Conservation (phyloP, 1,140 invertebrate genomes). For the Aphaenogaster floridana region DNA sequence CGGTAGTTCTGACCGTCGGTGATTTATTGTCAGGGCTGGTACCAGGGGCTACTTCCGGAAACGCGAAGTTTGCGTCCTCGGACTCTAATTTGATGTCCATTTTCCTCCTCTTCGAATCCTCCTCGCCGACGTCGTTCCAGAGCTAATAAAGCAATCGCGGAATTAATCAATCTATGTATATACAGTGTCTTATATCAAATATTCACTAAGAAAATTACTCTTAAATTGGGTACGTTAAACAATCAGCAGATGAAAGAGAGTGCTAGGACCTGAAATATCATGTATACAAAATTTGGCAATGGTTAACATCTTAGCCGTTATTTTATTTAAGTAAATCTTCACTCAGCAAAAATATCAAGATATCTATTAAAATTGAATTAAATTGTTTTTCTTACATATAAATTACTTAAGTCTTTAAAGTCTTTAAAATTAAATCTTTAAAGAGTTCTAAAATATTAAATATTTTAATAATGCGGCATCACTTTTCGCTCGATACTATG, state of each 20-base stretch:
- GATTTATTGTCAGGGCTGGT: slow-evolving; percentile 74
- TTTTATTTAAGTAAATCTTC: not conserved
- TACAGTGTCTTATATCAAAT: slow-evolving; percentile 15
- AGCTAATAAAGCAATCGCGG: slow-evolving; percentile 72
- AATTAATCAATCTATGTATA: slow-evolving; percentile 53
- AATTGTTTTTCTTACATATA: not conserved
- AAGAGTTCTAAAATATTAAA: slow-evolving; percentile 4
- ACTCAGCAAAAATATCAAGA: not conserved
- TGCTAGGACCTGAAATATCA: not conserved
- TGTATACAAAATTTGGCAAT: slow-evolving; percentile 15
- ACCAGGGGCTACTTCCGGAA: slow-evolving; percentile 79
- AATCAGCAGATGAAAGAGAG: slow-evolving; percentile 10
- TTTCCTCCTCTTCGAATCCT: slow-evolving; percentile 88
- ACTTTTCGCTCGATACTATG: slow-evolving; percentile 6
- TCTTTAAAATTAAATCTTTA: not conserved
- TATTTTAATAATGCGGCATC: not conserved
- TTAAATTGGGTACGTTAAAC: not conserved
- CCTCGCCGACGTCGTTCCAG: slow-evolving; percentile 83
- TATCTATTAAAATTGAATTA: not conserved
- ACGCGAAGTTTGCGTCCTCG: slow-evolving; percentile 89
- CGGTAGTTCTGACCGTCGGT: slow-evolving; percentile 66
- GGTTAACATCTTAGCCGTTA: not conserved
- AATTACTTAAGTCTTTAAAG: no score
- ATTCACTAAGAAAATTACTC: not conserved
- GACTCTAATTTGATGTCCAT: slow-evolving; percentile 90